phyloP scores from a whole-genome alignment of 2,888 invertebrate genomes.

The Zootermopsis nevadensis region DNA sequence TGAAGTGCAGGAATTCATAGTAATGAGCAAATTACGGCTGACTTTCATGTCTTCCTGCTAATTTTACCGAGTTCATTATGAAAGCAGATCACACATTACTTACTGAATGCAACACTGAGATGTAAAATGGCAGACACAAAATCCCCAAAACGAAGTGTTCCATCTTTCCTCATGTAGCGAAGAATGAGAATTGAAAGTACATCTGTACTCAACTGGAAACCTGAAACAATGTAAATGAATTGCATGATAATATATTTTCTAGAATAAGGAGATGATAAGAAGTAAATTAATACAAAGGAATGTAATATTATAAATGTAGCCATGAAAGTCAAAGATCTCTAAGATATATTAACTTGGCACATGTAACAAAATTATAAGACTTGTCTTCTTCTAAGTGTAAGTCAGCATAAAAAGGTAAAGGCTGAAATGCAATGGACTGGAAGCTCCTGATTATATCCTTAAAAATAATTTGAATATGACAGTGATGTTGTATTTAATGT shows the following conservation, averaged over 20 bases:
- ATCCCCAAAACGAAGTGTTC: constrained; percentile 90
- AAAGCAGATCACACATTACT: constrained; percentile 59
- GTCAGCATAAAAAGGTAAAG: too few relatives aligned
- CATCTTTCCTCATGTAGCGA: constrained; percentile 92
- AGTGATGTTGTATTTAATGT: too few relatives aligned
- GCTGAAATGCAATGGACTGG: too few relatives aligned
- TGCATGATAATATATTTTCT: not conserved
- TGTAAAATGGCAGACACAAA: constrained; percentile 91
- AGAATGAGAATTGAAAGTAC: constrained; percentile 85
- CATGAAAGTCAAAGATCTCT: too few relatives aligned
- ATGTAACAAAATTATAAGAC: too few relatives aligned
- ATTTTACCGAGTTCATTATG: not conserved
- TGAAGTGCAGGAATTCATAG: not conserved
- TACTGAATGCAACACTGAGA: constrained; percentile 89
- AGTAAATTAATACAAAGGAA: too few relatives aligned
- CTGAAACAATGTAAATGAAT: constrained; percentile 58
- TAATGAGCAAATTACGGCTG: not conserved
- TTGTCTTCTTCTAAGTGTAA: too few relatives aligned
- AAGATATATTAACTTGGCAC: too few relatives aligned
- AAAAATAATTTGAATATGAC: too few relatives aligned
- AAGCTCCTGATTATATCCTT: too few relatives aligned
- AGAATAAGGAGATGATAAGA: too few relatives aligned
- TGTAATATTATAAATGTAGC: too few relatives aligned
- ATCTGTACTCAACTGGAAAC: constrained; percentile 87
- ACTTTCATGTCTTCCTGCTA: not conserved